Base-by-base conservation (phyloP, 2,113 vertebrate species). In the Edolisoma coerulescens region DNA sequence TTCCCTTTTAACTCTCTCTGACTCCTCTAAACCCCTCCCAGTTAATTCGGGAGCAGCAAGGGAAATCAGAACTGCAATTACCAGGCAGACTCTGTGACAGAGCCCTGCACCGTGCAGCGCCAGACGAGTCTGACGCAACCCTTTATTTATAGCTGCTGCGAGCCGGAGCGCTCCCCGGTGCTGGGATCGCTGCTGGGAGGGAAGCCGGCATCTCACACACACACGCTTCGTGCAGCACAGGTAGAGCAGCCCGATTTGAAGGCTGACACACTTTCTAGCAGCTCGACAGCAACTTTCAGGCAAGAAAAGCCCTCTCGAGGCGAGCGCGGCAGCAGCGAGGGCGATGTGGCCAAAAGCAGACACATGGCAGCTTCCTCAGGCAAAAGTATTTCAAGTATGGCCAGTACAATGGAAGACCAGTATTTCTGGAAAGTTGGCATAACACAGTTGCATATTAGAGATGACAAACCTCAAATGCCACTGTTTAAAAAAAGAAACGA, bases 361-460 rank as follows among this genome's bases (percentile, higher is more conserved):
- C 59, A 64, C 37, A 32, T 87, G 73, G 44, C 30, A 6, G 93
- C 52, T 85, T 89, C 90, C 80, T 33, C 81, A 20, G n/a, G 42
- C 9, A 2, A 42, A 97, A 90, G 63, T 74, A 96, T 94, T 90
- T 94, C 56, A 84, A 88, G 84, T 67, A 95, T 57, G 79, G 77
- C 52, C 75, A 84, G 80, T 23, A 83, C 71, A 91, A 93, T 41
- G 49, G 78, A 91, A 96, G 82, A 93, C 86, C 60, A 94, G 95
- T 94, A 93, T 94, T 97, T 97, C 95, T 95, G 96, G 96, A 97
- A 96, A 94, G 84, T 33, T 95, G 77, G 89, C 91, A 89, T 93
- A 91, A 86, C 44, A 53, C 76, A 78, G 76, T 41, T 59, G 56
- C 89, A 86, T 92, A 92, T 89, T 89, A 92, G 73, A 95, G 80